Evolutionary conservation across 37 sponge, comb jelly and placozoan species (phyloP).

Genomic region (Hexactinellida sp.): DNA sequence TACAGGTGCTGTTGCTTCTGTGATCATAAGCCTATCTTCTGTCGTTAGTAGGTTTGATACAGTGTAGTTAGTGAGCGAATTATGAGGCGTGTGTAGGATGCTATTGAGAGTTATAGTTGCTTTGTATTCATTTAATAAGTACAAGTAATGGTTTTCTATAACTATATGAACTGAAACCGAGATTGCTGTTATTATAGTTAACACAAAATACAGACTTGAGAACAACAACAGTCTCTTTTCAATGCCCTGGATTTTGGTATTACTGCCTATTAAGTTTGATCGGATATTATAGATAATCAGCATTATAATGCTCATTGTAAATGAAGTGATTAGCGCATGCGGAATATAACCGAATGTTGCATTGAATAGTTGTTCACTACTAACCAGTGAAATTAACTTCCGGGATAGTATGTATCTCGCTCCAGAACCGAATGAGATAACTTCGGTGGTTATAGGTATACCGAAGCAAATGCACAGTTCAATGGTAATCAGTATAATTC

Average conservation of each 20-base stretch:
- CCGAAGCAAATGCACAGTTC: background rate
- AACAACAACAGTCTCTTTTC: background rate
- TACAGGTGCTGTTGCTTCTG: background rate
- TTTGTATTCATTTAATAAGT: background rate
- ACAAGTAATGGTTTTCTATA: background rate
- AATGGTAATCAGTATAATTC: background rate
- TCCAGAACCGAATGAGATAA: background rate
- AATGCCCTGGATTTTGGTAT: background rate
- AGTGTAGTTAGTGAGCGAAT: background rate
- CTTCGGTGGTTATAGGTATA: background rate
- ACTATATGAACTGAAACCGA: background rate
- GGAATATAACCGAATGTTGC: background rate
- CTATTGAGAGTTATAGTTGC: background rate
- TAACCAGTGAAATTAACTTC: background rate
- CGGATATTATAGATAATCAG: background rate
- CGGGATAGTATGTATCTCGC: background rate
- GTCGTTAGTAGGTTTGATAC: background rate
- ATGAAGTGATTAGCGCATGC: background rate
- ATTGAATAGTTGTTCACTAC: background rate
- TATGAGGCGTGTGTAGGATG: background rate
- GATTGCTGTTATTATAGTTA: background rate
- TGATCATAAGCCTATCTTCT: background rate
- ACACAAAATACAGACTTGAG: background rate
- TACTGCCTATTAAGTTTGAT: background rate
- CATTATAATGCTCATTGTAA: background rate